Evolutionary conservation across 2,888 invertebrate genomes (phyloP), one percentile per base, ranked within the genome.

Genomic region (Drosophila ochracea): DNA sequence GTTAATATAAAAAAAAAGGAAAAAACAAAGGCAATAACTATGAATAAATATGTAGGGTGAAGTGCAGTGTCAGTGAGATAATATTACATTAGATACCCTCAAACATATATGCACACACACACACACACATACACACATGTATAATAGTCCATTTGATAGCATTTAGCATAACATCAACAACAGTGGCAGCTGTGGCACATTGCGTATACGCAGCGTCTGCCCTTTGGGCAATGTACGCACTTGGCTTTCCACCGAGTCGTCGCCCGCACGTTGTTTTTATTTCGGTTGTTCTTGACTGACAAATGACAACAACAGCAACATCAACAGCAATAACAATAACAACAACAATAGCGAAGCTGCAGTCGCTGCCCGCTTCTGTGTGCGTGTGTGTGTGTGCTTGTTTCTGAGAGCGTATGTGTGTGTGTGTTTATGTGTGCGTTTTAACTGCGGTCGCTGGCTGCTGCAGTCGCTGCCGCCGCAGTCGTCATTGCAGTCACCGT

Each of bases 191-290:
- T 63, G 72, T 72, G 59, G 60, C 47, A 80, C 52, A 84, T 81
- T 80, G 89, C 78, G 90, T 87, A 86, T 86, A 89, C 86, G 86
- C 83, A 73, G 57, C 74, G 76, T 80, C 57, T 53, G 71, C 70
- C 77, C 79, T 68, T 73, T 81, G 78, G 75, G 78, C 78, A 80
- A 82, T 75, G 78, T 33, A 73, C 80, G 78, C 78, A 76, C 78
- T 80, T 78, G 80, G 81, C 76, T 74, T 80, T 77, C 35, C 53
- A 73, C 53, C 61, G 67, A 70, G 70, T 70, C 74, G 73, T 67
- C 69, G 66, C 68, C 69, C 64, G 76, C 80, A 59, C 80, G 64
- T 70, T 78, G 69, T 71, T 78, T 89, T 74, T 78, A 76, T 82
- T 84, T 78, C 84, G 88, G 82, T 63, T 80, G 80, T 72, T 82